These are phyloP conservation scores for Epinephelus coioides DNA, from an alignment of 2,797 vertebrate genomes.

Conservation along the genomic window DNA sequence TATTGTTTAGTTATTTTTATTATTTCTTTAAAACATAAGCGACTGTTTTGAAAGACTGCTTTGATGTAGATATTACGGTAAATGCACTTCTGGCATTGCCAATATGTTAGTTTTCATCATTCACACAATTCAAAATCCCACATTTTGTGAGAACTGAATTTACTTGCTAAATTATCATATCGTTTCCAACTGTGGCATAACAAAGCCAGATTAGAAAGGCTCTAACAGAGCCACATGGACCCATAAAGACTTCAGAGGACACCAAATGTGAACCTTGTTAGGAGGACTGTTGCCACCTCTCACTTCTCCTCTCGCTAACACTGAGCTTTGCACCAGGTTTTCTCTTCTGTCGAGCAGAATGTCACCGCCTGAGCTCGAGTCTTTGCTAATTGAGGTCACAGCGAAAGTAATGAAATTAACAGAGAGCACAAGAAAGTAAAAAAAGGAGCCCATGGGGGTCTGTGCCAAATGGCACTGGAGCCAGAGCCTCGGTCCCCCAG, in stretches of 20 bases:
- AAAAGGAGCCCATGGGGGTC: slow-evolving; percentile 73
- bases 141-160: slow-evolving; percentile 6
- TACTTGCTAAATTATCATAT: slow-evolving; percentile 10
- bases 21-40: background rate
- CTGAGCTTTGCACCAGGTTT: slow-evolving; percentile 61
- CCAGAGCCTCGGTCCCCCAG: slow-evolving; percentile 72
- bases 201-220: slow-evolving; percentile 39
- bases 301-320: slow-evolving; percentile 41
- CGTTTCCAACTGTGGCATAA: slow-evolving; percentile 20
- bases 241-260: slow-evolving; percentile 42
- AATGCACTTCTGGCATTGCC: slow-evolving; percentile 14
- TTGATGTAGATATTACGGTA: background rate
- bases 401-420: slow-evolving; percentile 85
- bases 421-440: slow-evolving; percentile 80
- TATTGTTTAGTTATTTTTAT: background rate
- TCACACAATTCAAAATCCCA: background rate
- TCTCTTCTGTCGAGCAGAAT: slow-evolving; percentile 64
- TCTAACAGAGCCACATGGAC: slow-evolving; percentile 27
- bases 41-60: background rate
- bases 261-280: slow-evolving; percentile 51
- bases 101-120: slow-evolving; percentile 6
- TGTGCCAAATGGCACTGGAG: slow-evolving; percentile 73
- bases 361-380: slow-evolving; percentile 69
- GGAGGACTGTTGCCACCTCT: slow-evolving; percentile 41
- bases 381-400: slow-evolving; percentile 86